Conservation (phyloP, 30 jellyfish, hydroid and myxozoan species). For the Clytia hemisphaerica region DNA sequence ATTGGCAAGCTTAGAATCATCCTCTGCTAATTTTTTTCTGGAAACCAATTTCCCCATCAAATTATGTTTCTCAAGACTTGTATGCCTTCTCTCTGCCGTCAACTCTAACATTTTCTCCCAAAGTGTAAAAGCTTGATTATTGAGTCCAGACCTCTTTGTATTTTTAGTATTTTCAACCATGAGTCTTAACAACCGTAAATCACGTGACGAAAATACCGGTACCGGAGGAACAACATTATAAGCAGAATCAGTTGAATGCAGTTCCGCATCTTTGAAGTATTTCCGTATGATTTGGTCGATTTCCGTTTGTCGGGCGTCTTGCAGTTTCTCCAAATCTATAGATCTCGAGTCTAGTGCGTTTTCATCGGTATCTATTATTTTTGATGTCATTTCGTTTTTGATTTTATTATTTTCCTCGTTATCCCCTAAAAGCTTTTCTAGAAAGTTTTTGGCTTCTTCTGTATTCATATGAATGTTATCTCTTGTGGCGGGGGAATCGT, state of each 20-base stretch:
- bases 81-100: constrained; percentile 39
- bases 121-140: constrained; percentile 20
- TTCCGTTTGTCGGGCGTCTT: too few species aligned
- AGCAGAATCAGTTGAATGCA: neutral
- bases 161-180: constrained; percentile 19
- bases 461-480: too few species aligned
- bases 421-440: too few species aligned
- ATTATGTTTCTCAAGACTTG: neutral
- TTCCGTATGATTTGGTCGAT: neutral
- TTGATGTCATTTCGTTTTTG: too few species aligned
- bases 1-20: constrained; percentile 7
- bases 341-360: too few species aligned
- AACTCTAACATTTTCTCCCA: constrained; percentile 79
- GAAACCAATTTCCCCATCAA: constrained; percentile 8
- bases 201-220: constrained; percentile 16
- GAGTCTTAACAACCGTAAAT: constrained; percentile 18
- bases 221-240: neutral
- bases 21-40: constrained; percentile 11
- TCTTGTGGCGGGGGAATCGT: too few species aligned
- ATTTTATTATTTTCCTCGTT: too few species aligned
- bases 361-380: neutral
- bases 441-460: too few species aligned
- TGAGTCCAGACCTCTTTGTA: constrained; percentile 14
- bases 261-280: too few species aligned
- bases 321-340: too few species aligned